Evolutionary conservation across 2,113 vertebrate species (phyloP), one percentile per base, ranked within the genome.

Genomic region (Panurus biarmicus): DNA sequence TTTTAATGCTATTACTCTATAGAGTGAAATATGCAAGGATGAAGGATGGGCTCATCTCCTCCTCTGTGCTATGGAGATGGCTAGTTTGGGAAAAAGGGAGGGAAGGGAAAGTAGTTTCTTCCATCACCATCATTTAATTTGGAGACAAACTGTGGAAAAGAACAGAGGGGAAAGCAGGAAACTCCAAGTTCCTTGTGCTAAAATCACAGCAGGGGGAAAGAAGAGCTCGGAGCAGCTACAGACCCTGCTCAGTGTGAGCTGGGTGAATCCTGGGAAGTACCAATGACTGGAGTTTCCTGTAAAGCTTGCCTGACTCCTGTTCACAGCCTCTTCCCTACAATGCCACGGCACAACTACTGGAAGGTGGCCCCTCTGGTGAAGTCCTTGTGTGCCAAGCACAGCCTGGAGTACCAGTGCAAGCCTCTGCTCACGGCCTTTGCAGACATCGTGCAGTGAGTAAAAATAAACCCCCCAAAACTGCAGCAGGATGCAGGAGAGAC

Each of bases 311-410:
- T 44, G 54, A 53, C 6, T 89, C 69, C 29, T 93, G 29, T 94
- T 48, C 62, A 3, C 95, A 98, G 98, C 89, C 93, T 98, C 0
- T 98, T 98, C 89, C 98, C 98, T 8, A 70, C 82, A 0, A 98
- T 98, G 97, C 97, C 98, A 5, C 93, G 98, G 14, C 98, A 98
- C 94, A 98, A 98, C 61, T 98, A 98, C 96, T 94, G 97, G 89
- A 98, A 98, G 77, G 98, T 97, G 85, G 97, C 98, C 4, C 98
- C 98, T n/a, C 94, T 98, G 71, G 98, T 98, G 79, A 97, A 51
- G 84, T 98, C 98, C 33, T 54, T 98, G 90, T 98, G 98, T 65
- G 95, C 97, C 94, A 98, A 98, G 73, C 96, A 98, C 0, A 97
- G 97, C 72, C 5, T 98, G 0, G 58, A 97, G 29, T 98, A 98